Percentiles rank a stretch among this genome's conserved stretches.
These are phyloP conservation scores for Panthera leo DNA, from an alignment of 2,113 vertebrate genomes.

Conservation along the genomic window DNA sequence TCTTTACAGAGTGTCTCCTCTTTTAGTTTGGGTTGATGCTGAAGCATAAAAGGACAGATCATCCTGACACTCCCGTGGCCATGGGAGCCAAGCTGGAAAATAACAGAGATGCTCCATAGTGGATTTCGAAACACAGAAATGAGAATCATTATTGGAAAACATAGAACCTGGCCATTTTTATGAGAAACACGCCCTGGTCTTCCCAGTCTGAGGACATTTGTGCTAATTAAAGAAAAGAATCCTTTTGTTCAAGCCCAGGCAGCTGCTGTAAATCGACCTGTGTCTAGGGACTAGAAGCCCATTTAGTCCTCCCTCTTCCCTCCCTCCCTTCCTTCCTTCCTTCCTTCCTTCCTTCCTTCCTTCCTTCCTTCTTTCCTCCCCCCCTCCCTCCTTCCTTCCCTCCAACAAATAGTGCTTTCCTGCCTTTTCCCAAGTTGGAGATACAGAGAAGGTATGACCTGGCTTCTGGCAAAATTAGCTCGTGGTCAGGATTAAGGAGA, in stretches of 20 bases:
- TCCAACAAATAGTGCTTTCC: background rate
- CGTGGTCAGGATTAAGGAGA: background rate
- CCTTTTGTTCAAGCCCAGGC: background rate
- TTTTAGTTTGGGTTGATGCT: conserved; percentile 22
- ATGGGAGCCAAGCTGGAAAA: conserved; percentile 45
- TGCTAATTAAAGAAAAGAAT: background rate
- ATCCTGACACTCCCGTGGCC: background rate
- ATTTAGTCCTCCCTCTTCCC: background rate
- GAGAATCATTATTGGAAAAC: background rate
- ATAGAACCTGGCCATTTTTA: background rate
- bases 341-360: no score
- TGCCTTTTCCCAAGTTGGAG: background rate
- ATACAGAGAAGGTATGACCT: background rate
- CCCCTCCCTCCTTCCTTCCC: background rate
- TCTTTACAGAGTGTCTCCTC: conserved; percentile 8
- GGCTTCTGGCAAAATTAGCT: background rate
- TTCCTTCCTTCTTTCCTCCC: no score
- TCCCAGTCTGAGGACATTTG: background rate
- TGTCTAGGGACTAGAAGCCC: background rate
- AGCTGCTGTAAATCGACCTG: background rate
- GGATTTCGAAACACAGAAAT: conserved; percentile 21
- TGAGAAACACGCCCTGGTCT: background rate
- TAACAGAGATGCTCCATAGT: conserved; percentile 15
- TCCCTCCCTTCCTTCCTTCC: no score
- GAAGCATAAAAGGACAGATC: conserved; percentile 42